Base-by-base conservation (phyloP, 2,888 invertebrate genomes). In the Hololepta plana region DNA sequence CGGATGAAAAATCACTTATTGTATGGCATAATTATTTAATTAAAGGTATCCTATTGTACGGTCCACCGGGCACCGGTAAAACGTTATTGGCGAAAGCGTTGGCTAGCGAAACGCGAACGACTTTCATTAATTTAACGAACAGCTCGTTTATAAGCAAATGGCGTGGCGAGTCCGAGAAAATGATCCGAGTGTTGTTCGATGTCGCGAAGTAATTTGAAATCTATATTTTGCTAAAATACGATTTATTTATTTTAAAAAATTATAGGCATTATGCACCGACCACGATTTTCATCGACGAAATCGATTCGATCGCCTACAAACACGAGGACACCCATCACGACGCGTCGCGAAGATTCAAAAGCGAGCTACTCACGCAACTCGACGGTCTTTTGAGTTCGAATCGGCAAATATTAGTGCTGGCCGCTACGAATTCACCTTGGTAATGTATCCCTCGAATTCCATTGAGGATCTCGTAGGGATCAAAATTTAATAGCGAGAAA, bases 161-260 rank as follows among this genome's bases (percentile, higher is more conserved):
- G 91, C 62, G 91, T 15, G 93, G 93, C 0, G 93, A 95, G 40
- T 90, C 90, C 0, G 93, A 93, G 57, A 91, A 90, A 55, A 72
- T 88, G 39, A 64, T 93, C 21, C 72, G 84, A 57, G 73, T 85
- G 0, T 58, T 93, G 22, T 90, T 90, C 51, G 84, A 90, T 38
- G 60, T 88, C 53, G 91, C 93, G 0, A 64, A 73, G 17, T 68
- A 72, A 26, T 19, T 25, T 17, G 7, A 7, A n/a, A n/a, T n/a
- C n/a, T n/a, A n/a, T n/a, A n/a, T n/a, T n/a, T n/a, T n/a, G n/a
- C n/a, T n/a, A n/a, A n/a, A n/a, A n/a, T n/a, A n/a, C n/a, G n/a
- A n/a, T n/a, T n/a, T n/a, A n/a, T n/a, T n/a, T n/a, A n/a, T n/a
- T n/a, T n/a, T 11, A 6, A 15, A 8, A 22, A 26, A 11, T 14